Evolutionary conservation across 2,113 vertebrate genomes (phyloP).

Genomic region (Miniopterus natalensis): DNA sequence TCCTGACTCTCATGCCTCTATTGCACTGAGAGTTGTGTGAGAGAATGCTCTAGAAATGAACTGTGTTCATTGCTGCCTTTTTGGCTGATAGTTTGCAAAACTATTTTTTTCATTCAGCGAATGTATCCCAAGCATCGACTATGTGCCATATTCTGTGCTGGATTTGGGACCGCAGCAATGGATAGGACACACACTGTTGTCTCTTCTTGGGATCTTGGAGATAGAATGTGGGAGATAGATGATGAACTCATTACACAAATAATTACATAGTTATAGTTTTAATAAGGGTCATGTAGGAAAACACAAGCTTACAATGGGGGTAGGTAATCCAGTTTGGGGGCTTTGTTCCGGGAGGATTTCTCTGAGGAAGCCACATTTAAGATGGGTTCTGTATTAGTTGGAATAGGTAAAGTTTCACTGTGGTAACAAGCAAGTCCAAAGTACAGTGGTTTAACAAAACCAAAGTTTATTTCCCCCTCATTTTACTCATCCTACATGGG

Average conservation of each 20-base stretch:
- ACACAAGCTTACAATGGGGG: not conserved
- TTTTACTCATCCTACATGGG: not conserved
- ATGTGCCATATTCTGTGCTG: not conserved
- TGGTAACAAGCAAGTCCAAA: not conserved
- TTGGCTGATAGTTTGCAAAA: not conserved
- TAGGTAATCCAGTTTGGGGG: not conserved
- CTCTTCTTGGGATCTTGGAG: not conserved
- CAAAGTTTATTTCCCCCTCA: not conserved
- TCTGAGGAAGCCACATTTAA: not conserved
- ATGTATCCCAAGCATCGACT: not conserved
- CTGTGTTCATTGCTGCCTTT: not conserved
- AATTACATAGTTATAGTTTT: not conserved
- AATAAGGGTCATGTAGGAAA: not conserved
- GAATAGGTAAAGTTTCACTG: not conserved
- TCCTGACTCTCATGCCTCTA: accelerated
- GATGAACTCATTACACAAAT: not conserved
- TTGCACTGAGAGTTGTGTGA: not conserved
- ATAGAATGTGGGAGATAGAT: not conserved
- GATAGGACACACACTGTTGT: not conserved
- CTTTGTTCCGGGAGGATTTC: not conserved
- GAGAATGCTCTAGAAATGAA: not conserved
- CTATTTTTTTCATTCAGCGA: not conserved
- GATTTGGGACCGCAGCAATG: not conserved
- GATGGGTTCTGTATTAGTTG: not conserved
- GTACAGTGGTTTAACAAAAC: not conserved